Evolutionary conservation across 2,113 vertebrate genomes (phyloP).

Genomic region (Ailurus styani): DNA sequence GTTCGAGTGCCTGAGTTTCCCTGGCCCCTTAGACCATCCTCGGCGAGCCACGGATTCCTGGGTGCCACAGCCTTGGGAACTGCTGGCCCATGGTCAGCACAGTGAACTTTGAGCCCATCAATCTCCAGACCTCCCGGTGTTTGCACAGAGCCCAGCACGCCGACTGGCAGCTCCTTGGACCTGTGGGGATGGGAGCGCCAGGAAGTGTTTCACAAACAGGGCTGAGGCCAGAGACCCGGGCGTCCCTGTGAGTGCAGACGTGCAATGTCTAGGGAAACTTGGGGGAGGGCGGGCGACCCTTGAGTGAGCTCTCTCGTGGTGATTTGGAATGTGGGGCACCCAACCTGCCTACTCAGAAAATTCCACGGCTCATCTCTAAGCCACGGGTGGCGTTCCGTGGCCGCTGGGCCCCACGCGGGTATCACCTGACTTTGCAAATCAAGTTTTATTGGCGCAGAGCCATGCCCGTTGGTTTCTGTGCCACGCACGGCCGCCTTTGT

Average conservation of each 20-base stretch:
- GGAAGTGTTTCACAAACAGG: background rate
- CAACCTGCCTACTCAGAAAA: background rate
- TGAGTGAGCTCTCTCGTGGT: background rate
- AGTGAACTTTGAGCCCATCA: accelerated
- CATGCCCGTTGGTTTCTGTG: background rate
- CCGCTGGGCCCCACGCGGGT: background rate
- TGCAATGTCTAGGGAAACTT: background rate
- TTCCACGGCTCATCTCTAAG: too few species aligned
- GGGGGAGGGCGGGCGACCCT: background rate
- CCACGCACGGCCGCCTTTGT: accelerated
- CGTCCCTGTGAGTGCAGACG: accelerated
- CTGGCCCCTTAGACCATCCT: background rate
- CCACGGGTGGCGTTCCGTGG: too few species aligned
- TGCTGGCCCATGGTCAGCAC: background rate
- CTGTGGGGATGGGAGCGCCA: background rate
- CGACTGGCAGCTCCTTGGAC: background rate
- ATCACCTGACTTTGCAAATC: background rate
- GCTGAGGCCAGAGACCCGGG: accelerated
- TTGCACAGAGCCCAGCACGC: accelerated
- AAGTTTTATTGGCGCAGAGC: background rate
- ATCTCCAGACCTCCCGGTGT: background rate
- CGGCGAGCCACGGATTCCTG: accelerated
- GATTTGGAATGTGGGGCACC: accelerated
- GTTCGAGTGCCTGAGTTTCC: accelerated
- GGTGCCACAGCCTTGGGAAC: background rate